These are phyloP conservation scores for Coturnix japonica DNA, from an alignment of 2,113 vertebrate species.

Conservation along the genomic window DNA sequence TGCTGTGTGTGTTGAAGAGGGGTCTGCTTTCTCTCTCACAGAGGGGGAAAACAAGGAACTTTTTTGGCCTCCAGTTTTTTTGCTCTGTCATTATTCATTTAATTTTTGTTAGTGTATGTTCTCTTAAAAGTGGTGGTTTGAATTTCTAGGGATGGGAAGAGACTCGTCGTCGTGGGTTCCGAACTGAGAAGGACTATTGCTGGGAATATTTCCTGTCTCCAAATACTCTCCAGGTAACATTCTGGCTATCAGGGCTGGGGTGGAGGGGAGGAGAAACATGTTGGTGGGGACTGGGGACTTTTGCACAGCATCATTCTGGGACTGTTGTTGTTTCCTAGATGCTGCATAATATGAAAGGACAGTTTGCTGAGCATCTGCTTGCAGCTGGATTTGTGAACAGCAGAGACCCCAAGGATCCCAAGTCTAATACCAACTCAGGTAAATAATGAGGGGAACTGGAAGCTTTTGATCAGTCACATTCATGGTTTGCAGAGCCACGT, in stretches of 20 bases:
- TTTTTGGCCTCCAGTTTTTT: not conserved
- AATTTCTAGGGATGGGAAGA: constrained; percentile 92
- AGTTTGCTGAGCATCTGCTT: constrained; percentile 96
- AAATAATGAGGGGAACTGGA: not conserved
- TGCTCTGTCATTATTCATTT: not conserved
- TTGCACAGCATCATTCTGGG: not conserved
- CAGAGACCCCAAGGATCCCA: constrained; percentile 87
- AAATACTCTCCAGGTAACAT: constrained; percentile 92
- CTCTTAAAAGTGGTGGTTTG: not conserved
- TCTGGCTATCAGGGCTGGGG: not conserved
- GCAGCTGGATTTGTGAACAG: constrained; percentile 91
- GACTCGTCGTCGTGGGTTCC: constrained; percentile 83
- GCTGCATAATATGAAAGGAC: constrained; percentile 97
- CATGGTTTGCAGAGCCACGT: not conserved
- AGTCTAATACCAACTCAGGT: constrained; percentile 96
- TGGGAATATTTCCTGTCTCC: constrained; percentile 97
- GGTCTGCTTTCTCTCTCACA: not conserved
- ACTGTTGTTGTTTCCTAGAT: constrained; percentile 79
- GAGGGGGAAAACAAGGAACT: no score
- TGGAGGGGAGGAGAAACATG: no score
- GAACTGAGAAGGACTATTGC: constrained; percentile 92
- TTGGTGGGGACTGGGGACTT: not conserved
- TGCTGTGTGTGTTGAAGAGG: not conserved
- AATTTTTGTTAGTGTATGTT: not conserved
- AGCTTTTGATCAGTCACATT: not conserved